Percentiles rank a stretch among this genome's conserved stretches.
Evolutionary conservation across 2,113 vertebrate species (phyloP).

Genomic region (Irena cyanogastra): DNA sequence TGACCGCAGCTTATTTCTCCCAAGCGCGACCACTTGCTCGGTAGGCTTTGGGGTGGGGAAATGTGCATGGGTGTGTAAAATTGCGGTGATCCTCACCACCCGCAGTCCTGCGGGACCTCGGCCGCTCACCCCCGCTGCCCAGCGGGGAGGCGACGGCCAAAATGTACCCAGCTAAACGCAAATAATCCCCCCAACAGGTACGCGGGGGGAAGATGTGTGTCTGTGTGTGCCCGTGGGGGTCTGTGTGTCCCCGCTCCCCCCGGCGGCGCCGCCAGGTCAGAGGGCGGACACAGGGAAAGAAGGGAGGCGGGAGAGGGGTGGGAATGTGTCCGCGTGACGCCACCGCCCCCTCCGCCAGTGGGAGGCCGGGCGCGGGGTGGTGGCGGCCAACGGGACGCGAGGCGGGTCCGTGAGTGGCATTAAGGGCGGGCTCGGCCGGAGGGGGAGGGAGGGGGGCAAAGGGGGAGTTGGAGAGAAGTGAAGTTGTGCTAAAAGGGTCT

Average conservation of each 20-base stretch:
- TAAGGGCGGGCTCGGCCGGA: constrained; percentile 17
- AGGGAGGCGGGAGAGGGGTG: background rate
- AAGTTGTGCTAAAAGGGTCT: constrained; percentile 70
- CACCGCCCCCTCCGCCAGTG: constrained; percentile 18
- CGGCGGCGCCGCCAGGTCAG: background rate
- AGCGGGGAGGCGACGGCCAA: too few species aligned
- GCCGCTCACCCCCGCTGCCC: background rate
- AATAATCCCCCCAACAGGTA: background rate
- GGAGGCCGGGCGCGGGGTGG: background rate
- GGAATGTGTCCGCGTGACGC: background rate
- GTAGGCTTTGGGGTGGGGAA: background rate
- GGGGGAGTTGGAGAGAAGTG: constrained; percentile 32
- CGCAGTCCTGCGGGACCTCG: background rate
- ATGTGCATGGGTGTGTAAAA: background rate
- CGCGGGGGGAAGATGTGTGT: background rate
- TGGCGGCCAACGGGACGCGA: constrained; percentile 47
- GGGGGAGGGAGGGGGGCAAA: background rate
- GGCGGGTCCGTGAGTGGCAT: constrained; percentile 54
- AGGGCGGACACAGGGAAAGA: background rate
- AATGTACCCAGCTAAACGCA: background rate
- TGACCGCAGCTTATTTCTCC: background rate
- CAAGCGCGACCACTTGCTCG: background rate
- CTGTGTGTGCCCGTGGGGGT: background rate
- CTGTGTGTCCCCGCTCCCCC: background rate
- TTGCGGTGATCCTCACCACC: background rate